Base-by-base conservation (phyloP, 37 sponge, comb jelly and placozoan species). In the Chondrosia reniformis region DNA sequence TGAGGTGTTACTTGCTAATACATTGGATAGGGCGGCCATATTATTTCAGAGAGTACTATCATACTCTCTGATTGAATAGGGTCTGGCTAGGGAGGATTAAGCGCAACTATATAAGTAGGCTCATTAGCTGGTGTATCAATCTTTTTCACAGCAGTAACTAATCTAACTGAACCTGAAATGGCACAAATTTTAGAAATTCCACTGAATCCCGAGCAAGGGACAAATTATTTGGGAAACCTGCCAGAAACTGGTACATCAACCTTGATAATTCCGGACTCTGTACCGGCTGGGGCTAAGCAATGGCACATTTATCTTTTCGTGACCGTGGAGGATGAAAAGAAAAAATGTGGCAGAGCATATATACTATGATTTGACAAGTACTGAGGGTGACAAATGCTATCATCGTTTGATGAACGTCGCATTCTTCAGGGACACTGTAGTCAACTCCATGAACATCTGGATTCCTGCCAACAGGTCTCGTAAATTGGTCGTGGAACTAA, bases 381-480 rank as follows among this genome's bases (percentile, higher is more conserved):
- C 58, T 6, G 58, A 56, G 27, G 58, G 58, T 28, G 58, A 56
- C 7, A 56, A 56, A 6, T 28, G 25, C 58, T 56, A 56, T 6
- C 58, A 56, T 56, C 58, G 58, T 2, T 56, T 56, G 6, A 56
- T 56, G 58, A 56, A 56, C 7, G 58, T 56, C 7, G 58, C 58
- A 6, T 56, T 56, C 58, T 56, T 56, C 58, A 56, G 27, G 9
- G 58, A 56, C 58, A 8, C 58, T 2, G 58, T 56, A 28, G 58
- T 56, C 7, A 56, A 56, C 27, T 56, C 58, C 58, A 56, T 56
- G 58, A 56, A 56, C 58, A 2, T 56, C 58, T 56, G 58, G 58
- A 56, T 56, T 56, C 58, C 58, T 56, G 58, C 58, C 58, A 56
- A 56, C 58, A 56, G 58, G 25, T 56, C 58, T 8, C 58, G 58